Percentiles rank a stretch among this genome's conserved stretches.
These are phyloP conservation scores for Odontophorus gujanensis DNA, from an alignment of 2,113 vertebrate genomes.

Conservation along the genomic window DNA sequence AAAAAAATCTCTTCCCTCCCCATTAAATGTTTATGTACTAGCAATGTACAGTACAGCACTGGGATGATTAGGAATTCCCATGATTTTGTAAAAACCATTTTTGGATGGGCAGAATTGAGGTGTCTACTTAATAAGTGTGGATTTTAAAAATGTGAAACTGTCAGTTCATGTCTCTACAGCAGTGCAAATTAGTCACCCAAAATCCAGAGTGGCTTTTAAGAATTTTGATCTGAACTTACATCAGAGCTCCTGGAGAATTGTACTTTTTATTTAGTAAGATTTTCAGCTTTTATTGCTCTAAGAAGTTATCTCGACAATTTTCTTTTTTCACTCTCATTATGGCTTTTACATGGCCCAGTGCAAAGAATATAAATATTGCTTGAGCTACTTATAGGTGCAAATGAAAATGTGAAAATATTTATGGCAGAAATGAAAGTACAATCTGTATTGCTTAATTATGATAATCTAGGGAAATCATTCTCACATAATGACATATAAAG, in stretches of 20 bases:
- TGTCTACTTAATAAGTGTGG: background rate
- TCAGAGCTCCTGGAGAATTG: background rate
- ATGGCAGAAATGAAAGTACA: conserved; percentile 34
- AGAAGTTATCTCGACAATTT: background rate
- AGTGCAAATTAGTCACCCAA: background rate
- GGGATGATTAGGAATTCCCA: background rate
- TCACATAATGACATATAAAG: conserved; percentile 16
- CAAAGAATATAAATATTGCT: conserved; percentile 27
- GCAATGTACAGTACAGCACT: background rate
- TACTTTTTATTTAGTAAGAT: background rate
- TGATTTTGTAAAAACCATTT: background rate
- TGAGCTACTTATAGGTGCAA: conserved; percentile 8
- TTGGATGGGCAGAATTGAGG: background rate
- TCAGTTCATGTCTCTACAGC: background rate
- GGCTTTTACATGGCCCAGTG: background rate
- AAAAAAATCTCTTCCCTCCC: background rate
- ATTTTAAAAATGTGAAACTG: background rate
- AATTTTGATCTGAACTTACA: background rate
- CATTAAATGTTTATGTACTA: background rate
- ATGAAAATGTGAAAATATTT: conserved; percentile 48
- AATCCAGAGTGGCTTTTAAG: background rate
- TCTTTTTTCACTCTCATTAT: background rate
- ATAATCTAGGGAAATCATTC: conserved; percentile 35
- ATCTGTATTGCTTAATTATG: conserved; percentile 30
- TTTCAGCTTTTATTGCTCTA: background rate